Base-by-base conservation (phyloP, 2,888 invertebrate genomes). In the Mycalesis mineus region DNA sequence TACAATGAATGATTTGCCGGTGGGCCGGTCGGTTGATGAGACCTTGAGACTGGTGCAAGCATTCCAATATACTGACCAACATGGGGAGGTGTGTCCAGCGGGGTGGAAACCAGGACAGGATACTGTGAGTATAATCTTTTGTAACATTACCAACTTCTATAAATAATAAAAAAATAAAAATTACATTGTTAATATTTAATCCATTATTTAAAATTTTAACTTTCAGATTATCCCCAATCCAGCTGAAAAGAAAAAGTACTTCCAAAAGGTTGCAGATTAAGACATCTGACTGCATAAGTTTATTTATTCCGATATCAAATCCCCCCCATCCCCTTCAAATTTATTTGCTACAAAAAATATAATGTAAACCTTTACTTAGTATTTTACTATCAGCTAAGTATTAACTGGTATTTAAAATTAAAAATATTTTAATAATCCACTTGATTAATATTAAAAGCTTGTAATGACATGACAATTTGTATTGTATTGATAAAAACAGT, bases 1-100 rank as follows among this genome's bases (percentile, higher is more conserved):
- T 39, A 98, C 98, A 2, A 97, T 98, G 97, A 98, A 98, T 83
- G 98, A 98, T 90, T 91, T 98, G 64, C 98, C 98, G 0, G 97
- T 97, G 8, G 97, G 97, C 0, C 91, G 98, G 57, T 97, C 96
- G 57, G 98, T 98, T 2, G 98, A 98, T 84, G 98, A 98, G 90
- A 98, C 98, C 1, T 83, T 98, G 51, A 91, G 98, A 74, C 88
- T 98, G 54, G 96, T 98, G 0, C 98, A 98, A 91, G 98, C 98
- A 56, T 98, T 98, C 90, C 97, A 98, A 80, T 98, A 96, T 72
- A 97, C 97, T 0, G 97, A 97, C 77, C 91, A 93, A 29, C 95
- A 97, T 73, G 98, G 97, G 13, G 98, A 98, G 91, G 98, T 98
- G 0, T 98, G 98, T 77, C 98, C 98, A 17, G 96, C 97, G 68